These are phyloP conservation scores for Dascyllus trimaculatus DNA, from an alignment of 2,113 vertebrate species.

Conservation along the genomic window DNA sequence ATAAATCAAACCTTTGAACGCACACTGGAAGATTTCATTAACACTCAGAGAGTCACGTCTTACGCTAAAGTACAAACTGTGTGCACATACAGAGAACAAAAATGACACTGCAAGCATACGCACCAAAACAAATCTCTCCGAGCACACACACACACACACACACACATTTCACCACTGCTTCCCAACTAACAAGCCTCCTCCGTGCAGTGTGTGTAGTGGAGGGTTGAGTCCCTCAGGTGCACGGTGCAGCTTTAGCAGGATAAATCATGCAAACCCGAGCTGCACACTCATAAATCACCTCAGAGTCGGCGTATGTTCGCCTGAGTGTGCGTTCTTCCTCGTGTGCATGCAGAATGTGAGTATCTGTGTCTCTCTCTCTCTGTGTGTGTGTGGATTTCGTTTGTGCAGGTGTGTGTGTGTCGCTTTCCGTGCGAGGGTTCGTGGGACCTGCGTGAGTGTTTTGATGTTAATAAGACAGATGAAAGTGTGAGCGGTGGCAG, in stretches of 20 bases:
- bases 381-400: neutral
- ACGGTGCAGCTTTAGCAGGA: slow-evolving; percentile 64
- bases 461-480: slow-evolving; percentile 25
- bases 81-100: neutral
- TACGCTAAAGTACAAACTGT: too few relatives aligned
- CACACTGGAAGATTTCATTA: too few relatives aligned
- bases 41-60: too few relatives aligned
- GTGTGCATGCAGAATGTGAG: slow-evolving; percentile 39
- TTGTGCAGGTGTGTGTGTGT: slow-evolving; percentile 6
- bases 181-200: slow-evolving; percentile 62
- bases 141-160: neutral
- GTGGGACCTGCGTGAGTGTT: slow-evolving; percentile 4
- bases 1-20: too few relatives aligned
- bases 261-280: slow-evolving; percentile 75
- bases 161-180: neutral
- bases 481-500: slow-evolving; percentile 11
- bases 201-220: slow-evolving; percentile 27
- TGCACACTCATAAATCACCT: slow-evolving; percentile 74
- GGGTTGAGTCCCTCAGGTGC: slow-evolving; percentile 71
- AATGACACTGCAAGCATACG: slow-evolving; percentile 1
- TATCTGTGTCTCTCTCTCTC: too few relatives aligned
- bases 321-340: neutral
- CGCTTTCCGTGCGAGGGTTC: neutral
- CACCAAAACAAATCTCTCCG: slow-evolving; percentile 3
- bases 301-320: neutral